Percentiles rank a stretch among this genome's conserved stretches.
These are phyloP conservation scores for Mimumesa dahlbomi DNA, from an alignment of 2,888 invertebrate species.

Conservation along the genomic window DNA sequence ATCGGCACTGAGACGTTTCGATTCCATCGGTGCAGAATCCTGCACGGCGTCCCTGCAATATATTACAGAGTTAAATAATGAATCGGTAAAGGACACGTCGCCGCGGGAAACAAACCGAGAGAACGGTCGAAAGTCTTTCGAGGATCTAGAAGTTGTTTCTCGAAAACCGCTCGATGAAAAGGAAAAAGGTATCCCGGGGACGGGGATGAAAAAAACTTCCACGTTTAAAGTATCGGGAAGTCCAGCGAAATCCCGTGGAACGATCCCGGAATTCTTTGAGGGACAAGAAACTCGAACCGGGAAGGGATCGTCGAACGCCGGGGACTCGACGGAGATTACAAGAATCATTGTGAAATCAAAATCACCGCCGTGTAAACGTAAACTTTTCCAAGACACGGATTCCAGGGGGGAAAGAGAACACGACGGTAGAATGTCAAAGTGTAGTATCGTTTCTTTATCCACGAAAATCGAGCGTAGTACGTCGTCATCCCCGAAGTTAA, in stretches of 20 bases:
- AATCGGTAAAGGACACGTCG: neutral
- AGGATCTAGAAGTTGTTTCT: neutral
- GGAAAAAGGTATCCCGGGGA: neutral
- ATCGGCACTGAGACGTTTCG: constrained; percentile 69
- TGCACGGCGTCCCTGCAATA: constrained; percentile 1
- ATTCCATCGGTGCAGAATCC: constrained; percentile 64
- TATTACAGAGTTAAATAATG: constrained; percentile 5
- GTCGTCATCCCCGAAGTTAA: neutral
- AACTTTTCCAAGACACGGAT: constrained; percentile 53
- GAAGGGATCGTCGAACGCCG: constrained; percentile 13
- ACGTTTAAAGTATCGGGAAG: neutral
- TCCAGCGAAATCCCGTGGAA: neutral
- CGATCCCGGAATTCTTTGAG: neutral
- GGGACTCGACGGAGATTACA: constrained; percentile 18
- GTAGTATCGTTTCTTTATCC: neutral
- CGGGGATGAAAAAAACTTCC: constrained; percentile 2
- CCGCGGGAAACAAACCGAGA: neutral
- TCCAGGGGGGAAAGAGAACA: constrained; percentile 5
- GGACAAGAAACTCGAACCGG: neutral
- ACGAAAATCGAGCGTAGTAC: neutral
- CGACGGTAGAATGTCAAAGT: neutral
- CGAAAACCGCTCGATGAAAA: neutral
- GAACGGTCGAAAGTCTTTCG: neutral
- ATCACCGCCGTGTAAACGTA: constrained; percentile 61
- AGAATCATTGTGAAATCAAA: constrained; percentile 4